A percentile compares a stretch with the other conserved stretches of the same genome.
These are phyloP conservation scores for Halichoeres trimaculatus DNA, from an alignment of 2,113 vertebrate genomes.

Conservation along the genomic window DNA sequence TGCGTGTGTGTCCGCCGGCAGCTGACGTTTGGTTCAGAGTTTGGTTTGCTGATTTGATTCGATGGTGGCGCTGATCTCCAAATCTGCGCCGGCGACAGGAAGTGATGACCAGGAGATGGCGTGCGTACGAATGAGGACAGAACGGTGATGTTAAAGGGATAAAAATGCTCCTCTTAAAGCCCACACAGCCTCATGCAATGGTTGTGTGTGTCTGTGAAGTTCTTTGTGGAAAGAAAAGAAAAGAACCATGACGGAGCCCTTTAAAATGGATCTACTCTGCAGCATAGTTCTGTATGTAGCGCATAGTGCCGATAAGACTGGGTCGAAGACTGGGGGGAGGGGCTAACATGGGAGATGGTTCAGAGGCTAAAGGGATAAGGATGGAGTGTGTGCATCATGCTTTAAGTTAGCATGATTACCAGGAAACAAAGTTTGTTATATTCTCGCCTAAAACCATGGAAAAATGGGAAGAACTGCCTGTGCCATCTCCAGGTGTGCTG, in stretches of 20 bases:
- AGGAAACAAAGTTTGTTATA: conserved; percentile 47
- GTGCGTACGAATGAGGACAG: conserved; percentile 58
- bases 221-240: conserved; percentile 47
- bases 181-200: conserved; percentile 77
- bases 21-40: conserved; percentile 1
- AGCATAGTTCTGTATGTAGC: conserved; percentile 80
- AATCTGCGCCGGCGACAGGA: conserved; percentile 25
- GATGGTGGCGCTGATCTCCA: conserved; percentile 27
- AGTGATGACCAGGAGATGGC: conserved; percentile 15
- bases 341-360: conserved; percentile 9
- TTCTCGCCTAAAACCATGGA: conserved; percentile 36
- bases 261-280: conserved; percentile 83
- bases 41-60: conserved; percentile 15
- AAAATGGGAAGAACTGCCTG: conserved; percentile 52
- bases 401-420: conserved; percentile 50
- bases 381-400: conserved; percentile 43
- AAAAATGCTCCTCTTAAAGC: conserved; percentile 75
- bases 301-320: conserved; percentile 70
- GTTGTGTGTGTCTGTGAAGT: conserved; percentile 60
- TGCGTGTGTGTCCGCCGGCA: conserved; percentile 3
- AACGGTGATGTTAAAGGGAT: conserved; percentile 79
- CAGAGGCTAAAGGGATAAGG: conserved; percentile 43
- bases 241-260: conserved; percentile 81
- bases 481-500: conserved; percentile 48
- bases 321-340: conserved; percentile 29